These are phyloP conservation scores for Cathartes aura DNA, from an alignment of 2,113 vertebrate genomes.

Conservation along the genomic window DNA sequence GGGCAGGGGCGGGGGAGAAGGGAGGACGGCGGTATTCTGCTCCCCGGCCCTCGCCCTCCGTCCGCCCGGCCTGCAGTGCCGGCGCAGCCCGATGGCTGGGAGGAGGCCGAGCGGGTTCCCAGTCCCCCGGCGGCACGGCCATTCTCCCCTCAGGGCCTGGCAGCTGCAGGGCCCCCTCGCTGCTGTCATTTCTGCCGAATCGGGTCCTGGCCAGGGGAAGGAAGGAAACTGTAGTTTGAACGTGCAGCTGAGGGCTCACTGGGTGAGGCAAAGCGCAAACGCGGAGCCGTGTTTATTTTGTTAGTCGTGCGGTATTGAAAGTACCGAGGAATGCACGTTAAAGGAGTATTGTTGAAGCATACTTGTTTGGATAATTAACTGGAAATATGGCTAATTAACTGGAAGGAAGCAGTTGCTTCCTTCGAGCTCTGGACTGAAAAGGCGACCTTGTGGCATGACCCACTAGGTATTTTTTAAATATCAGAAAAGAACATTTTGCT, in stretches of 20 bases:
- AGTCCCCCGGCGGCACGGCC: neutral
- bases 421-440: neutral
- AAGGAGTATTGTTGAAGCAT: too few relatives aligned
- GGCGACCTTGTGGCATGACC: too few relatives aligned
- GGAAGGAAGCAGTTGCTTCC: neutral
- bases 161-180: neutral
- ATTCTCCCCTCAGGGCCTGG: too few relatives aligned
- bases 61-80: neutral
- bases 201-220: neutral
- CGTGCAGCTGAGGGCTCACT: accelerated
- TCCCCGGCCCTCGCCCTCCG: neutral
- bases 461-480: neutral
- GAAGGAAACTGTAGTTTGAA: accelerated
- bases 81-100: neutral
- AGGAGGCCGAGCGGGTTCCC: too few relatives aligned
- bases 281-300: neutral
- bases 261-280: neutral
- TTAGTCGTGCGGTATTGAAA: neutral
- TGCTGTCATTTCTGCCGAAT: accelerated
- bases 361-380: neutral
- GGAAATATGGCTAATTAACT: neutral
- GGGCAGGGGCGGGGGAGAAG: neutral
- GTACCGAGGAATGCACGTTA: accelerated
- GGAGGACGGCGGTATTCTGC: too few relatives aligned
- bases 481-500: neutral